phyloP scores from a whole-genome alignment of 2,113 vertebrate species.

The Myotis brandtii region DNA sequence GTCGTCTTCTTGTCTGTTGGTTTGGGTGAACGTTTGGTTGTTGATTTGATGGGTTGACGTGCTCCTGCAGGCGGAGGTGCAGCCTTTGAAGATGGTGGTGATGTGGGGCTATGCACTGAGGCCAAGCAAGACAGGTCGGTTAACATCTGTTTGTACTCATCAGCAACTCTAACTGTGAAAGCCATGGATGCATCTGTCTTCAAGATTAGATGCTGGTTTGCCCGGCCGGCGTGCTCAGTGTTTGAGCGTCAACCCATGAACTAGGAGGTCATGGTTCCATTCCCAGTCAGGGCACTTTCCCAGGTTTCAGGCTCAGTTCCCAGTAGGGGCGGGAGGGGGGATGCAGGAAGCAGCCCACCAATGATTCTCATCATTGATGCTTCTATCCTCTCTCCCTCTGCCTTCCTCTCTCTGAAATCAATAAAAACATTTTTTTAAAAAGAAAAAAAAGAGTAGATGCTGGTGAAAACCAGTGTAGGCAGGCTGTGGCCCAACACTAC shows the following conservation, averaged over 20 bases:
- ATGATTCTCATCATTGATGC: too few species aligned
- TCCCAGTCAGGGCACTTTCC: too few species aligned
- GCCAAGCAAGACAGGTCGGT: conserved; percentile 77
- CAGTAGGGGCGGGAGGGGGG: too few species aligned
- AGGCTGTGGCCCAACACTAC: not conserved
- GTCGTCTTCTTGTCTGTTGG: conserved; percentile 78
- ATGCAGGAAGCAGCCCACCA: too few species aligned
- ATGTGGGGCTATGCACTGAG: conserved; percentile 76
- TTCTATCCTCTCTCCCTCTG: too few species aligned
- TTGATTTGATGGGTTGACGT: conserved; percentile 77
- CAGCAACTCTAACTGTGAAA: conserved; percentile 39
- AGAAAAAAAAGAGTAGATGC: not conserved
- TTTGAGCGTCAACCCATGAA: too few species aligned
- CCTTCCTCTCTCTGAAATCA: too few species aligned
- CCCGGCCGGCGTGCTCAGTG: too few species aligned
- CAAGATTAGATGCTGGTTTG: not conserved
- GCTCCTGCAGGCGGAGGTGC: conserved; percentile 61
- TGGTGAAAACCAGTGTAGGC: not conserved
- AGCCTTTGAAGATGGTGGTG: conserved; percentile 68
- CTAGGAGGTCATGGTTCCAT: too few species aligned
- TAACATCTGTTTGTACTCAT: conserved; percentile 59
- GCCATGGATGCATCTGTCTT: not conserved
- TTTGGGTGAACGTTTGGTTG: conserved; percentile 84
- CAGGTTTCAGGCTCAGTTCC: too few species aligned
- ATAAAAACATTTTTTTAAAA: too few species aligned